Percentiles rank a stretch among this genome's conserved stretches.
These are phyloP conservation scores for Fistularia tabacaria DNA, from an alignment of 2,797 vertebrate genomes.

Conservation along the genomic window DNA sequence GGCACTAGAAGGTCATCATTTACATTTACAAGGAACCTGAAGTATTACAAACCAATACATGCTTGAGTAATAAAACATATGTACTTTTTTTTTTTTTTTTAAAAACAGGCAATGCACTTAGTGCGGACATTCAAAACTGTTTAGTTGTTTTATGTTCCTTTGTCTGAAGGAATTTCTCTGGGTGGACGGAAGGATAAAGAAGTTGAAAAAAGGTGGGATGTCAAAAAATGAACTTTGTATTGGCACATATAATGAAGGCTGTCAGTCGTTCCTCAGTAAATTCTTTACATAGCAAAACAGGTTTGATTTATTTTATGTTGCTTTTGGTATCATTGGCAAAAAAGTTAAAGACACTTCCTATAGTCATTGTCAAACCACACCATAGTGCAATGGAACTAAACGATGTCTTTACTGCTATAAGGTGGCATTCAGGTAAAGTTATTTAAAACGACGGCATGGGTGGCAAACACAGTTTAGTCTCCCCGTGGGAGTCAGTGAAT, in stretches of 20 bases:
- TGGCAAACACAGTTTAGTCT: conserved; percentile 56
- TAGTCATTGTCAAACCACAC: conserved; percentile 65
- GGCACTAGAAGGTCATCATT: conserved; percentile 73
- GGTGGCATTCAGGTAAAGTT: conserved; percentile 39
- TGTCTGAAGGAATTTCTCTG: conserved; percentile 54
- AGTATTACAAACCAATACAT: conserved; percentile 78
- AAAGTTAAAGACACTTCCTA: conserved; percentile 65
- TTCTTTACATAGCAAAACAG: conserved; percentile 32
- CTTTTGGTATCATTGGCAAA: conserved; percentile 70
- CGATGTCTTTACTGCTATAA: conserved; percentile 51
- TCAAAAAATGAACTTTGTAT: conserved; percentile 40
- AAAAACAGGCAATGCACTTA: conserved; percentile 79
- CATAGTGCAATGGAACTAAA: conserved; percentile 67
- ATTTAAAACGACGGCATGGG: conserved; percentile 46
- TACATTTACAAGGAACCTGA: conserved; percentile 75
- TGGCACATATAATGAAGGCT: conserved; percentile 70
- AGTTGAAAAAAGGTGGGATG: conserved; percentile 43
- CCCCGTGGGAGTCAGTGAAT: conserved; percentile 48
- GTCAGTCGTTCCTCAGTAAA: conserved; percentile 56
- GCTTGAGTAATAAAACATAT: conserved; percentile 78
- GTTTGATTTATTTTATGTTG: conserved; percentile 49
- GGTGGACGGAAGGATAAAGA: conserved; percentile 58
- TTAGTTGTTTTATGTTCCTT: conserved; percentile 70
- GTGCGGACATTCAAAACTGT: conserved; percentile 79
- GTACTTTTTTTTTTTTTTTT: conserved; percentile 41